Evolutionary conservation across 1,140 invertebrate species (phyloP).

Genomic region (Brachionus asplanchnoidis): DNA sequence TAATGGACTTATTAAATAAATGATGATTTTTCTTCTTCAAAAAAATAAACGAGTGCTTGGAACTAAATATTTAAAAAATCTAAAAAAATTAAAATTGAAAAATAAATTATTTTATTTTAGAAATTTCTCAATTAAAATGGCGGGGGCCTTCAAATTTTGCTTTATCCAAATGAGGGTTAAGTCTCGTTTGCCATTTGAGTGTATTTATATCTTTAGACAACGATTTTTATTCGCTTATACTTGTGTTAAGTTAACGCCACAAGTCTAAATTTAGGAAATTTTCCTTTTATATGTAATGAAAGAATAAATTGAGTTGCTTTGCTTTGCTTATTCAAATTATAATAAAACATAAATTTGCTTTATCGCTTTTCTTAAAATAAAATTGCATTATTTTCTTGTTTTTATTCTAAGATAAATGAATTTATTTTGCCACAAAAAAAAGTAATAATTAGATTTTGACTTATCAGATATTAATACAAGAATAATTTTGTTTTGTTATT

Average conservation of each 20-base stretch:
- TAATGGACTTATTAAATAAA: neutral
- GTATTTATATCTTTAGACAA: neutral
- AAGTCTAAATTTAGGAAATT: neutral
- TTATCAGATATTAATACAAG: no score
- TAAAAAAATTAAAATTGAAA: neutral
- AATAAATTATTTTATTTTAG: neutral
- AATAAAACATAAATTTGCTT: neutral
- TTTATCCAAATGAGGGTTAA: neutral
- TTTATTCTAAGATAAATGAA: neutral
- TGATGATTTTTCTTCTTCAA: neutral
- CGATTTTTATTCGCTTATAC: neutral
- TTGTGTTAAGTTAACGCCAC: neutral
- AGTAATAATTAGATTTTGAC: neutral
- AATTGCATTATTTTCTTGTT: neutral
- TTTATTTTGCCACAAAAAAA: neutral
- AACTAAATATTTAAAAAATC: neutral
- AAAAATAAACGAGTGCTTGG: neutral
- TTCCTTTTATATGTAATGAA: neutral
- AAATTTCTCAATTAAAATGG: neutral
- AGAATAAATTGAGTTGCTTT: neutral
- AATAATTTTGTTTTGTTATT: no score
- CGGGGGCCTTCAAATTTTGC: neutral
- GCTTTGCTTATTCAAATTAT: neutral
- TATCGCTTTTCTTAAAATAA: neutral
- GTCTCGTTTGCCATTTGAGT: neutral